Conservation (phyloP, 2,888 invertebrate species). For the Alcis repandata region DNA sequence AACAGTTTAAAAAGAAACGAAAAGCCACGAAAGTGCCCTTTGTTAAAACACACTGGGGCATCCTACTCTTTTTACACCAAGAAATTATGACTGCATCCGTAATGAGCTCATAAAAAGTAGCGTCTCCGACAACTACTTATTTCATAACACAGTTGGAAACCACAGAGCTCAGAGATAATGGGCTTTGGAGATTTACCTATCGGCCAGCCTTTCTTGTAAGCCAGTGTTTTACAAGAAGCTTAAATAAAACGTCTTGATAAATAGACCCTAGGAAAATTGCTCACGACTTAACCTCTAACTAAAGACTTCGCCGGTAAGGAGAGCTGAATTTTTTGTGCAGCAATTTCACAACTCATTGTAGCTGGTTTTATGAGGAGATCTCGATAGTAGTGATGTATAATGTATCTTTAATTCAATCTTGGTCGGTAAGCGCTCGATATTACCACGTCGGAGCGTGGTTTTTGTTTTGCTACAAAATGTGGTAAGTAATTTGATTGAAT, state of each 20-base stretch:
- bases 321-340: conserved; percentile 15
- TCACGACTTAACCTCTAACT: conserved; percentile 17
- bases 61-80: conserved; percentile 6
- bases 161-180: conserved; percentile 12
- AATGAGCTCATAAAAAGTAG: conserved; percentile 20
- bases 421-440: conserved; percentile 8
- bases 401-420: conserved; percentile 40
- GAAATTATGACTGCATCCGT: conserved; percentile 18
- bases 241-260: conserved; percentile 11
- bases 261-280: conserved; percentile 15
- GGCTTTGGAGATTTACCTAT: conserved; percentile 9
- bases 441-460: conserved; percentile 9
- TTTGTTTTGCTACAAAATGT: conserved; percentile 7
- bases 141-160: conserved; percentile 19
- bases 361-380: conserved; percentile 24
- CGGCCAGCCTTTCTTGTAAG: background rate
- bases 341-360: conserved; percentile 31
- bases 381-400: conserved; percentile 33
- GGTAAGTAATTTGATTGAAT: conserved; percentile 16
- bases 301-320: conserved; percentile 2
- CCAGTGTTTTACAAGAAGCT: conserved; percentile 14
- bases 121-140: conserved; percentile 13
- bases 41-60: conserved; percentile 1
- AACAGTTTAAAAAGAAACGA: background rate
- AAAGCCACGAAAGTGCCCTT: conserved; percentile 12